Evolutionary conservation across 2,888 invertebrate species (phyloP).

Genomic region (Schizaphis graminum): DNA sequence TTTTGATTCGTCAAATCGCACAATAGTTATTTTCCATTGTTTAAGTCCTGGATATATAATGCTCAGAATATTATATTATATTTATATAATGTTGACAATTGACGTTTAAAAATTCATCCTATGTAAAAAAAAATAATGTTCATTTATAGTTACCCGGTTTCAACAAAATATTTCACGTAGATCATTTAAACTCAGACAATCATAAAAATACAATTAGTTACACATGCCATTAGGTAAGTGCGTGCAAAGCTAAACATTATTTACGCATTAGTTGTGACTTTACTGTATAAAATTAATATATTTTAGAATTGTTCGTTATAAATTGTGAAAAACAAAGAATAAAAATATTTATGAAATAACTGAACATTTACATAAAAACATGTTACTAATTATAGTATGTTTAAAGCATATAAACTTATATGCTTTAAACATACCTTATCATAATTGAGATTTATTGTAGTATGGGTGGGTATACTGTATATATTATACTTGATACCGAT

Average conservation of each 20-base stretch:
- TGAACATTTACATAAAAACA: neutral
- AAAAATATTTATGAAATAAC: neutral
- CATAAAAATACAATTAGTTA: neutral
- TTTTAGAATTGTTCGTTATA: neutral
- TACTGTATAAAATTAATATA: neutral
- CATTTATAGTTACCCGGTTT: neutral
- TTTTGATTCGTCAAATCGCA: neutral
- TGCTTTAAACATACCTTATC: neutral
- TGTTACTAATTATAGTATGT: neutral
- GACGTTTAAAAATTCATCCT: neutral
- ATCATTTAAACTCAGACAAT: constrained; percentile 1
- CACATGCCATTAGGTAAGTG: neutral
- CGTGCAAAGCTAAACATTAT: neutral
- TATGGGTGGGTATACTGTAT: neutral
- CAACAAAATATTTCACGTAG: neutral
- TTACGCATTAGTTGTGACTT: constrained; percentile 6
- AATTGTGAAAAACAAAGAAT: neutral
- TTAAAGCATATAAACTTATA: neutral
- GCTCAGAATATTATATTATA: neutral
- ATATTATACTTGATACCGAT: neutral
- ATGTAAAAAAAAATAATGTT: neutral
- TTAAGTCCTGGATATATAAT: neutral
- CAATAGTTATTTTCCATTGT: neutral
- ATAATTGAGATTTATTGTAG: neutral
- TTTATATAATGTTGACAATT: neutral